Evolutionary conservation across 2,113 vertebrate species (phyloP).

Genomic region (Eidolon helvum): DNA sequence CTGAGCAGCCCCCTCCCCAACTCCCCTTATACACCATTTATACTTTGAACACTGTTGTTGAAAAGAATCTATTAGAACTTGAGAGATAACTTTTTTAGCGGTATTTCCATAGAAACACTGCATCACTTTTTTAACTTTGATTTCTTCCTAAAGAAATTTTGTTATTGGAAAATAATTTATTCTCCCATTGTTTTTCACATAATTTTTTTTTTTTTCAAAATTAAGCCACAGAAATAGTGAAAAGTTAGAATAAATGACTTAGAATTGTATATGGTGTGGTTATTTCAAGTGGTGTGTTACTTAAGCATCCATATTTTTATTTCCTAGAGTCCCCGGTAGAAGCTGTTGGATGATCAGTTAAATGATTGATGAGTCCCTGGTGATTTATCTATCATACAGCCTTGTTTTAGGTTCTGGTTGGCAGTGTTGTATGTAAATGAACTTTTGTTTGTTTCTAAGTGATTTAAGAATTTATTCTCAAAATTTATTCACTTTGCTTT

Average conservation of each 20-base stretch:
- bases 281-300: neutral
- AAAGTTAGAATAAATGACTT: neutral
- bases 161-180: neutral
- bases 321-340: neutral
- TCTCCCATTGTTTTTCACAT: neutral
- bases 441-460: neutral
- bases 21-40: neutral
- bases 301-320: neutral
- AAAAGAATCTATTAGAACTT: slow-evolving; percentile 16
- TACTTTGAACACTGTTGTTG: slow-evolving; percentile 24
- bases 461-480: slow-evolving; percentile 34
- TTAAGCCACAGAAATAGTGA: slow-evolving; percentile 1
- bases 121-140: neutral
- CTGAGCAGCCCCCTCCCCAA: neutral
- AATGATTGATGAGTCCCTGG: neutral
- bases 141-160: neutral
- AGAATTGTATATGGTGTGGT: neutral
- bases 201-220: neutral
- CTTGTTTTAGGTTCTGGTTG: neutral
- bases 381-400: neutral
- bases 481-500: slow-evolving; percentile 41
- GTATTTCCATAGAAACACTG: slow-evolving; percentile 49
- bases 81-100: slow-evolving; percentile 46
- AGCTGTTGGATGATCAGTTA: neutral
- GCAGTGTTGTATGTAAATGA: neutral